These are phyloP conservation scores for Hucho hucho DNA, from an alignment of 2,113 vertebrate genomes.

Conservation along the genomic window DNA sequence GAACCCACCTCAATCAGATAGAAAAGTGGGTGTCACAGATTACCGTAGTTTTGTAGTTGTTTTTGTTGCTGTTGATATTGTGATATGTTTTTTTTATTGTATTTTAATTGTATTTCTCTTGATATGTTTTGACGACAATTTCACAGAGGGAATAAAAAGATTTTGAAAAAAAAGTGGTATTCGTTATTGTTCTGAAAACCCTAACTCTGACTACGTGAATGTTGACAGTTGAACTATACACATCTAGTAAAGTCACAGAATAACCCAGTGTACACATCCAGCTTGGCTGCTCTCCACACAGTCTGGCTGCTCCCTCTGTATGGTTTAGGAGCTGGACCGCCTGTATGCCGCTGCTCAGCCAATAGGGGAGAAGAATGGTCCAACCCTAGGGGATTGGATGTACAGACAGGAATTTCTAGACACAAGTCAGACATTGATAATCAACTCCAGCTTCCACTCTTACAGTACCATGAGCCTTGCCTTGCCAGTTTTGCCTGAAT, in stretches of 20 bases:
- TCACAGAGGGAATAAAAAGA: conserved; percentile 57
- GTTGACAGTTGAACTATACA: conserved; percentile 2
- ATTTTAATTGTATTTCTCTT: conserved; percentile 42
- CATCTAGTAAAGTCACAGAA: not conserved
- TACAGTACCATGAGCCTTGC: too few species aligned
- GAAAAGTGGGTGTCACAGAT: conserved; percentile 30
- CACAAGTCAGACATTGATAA: too few species aligned
- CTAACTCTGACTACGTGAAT: not conserved
- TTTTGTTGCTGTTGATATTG: conserved; percentile 11
- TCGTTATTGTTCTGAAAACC: not conserved
- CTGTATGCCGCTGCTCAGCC: not conserved
- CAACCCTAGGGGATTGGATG: too few species aligned
- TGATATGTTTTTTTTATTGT: conserved; percentile 45
- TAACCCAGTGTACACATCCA: not conserved
- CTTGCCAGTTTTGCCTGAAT: too few species aligned
- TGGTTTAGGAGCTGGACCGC: not conserved
- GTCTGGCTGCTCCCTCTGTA: not conserved
- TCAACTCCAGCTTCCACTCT: too few species aligned
- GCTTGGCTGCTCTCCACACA: not conserved
- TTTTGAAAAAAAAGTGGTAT: conserved; percentile 44
- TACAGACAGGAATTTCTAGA: too few species aligned
- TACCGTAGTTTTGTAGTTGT: conserved; percentile 31
- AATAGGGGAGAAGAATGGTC: not conserved
- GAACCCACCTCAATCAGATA: conserved; percentile 8
- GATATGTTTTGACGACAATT: conserved; percentile 46